Evolutionary conservation across 1,140 invertebrate genomes (phyloP).

Genomic region (Hermetia illucens): DNA sequence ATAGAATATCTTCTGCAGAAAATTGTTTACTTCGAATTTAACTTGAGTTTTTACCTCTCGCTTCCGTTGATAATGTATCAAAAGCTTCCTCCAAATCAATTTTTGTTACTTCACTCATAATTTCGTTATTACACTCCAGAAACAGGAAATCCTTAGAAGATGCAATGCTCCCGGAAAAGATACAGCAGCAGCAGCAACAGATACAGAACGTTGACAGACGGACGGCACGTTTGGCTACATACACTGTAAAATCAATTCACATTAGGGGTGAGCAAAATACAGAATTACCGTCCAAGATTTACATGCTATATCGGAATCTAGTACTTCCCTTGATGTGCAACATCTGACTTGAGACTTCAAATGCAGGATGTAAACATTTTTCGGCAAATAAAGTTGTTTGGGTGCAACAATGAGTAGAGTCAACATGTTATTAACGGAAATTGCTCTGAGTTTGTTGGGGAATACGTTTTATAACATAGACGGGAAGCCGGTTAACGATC

Average conservation of each 20-base stretch:
- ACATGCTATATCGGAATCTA: too few relatives aligned
- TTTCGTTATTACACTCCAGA: too few relatives aligned
- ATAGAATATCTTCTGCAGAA: neutral
- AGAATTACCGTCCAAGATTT: too few relatives aligned
- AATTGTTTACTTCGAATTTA: neutral
- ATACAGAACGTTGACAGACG: too few relatives aligned
- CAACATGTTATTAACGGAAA: neutral
- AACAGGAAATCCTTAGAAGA: too few relatives aligned
- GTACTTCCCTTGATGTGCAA: neutral
- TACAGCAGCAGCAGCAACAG: too few relatives aligned
- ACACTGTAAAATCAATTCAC: neutral
- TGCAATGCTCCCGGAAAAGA: too few relatives aligned
- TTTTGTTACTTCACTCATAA: neutral
- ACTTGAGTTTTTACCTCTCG: conserved; percentile 1
- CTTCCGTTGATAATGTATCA: neutral
- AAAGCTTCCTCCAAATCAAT: neutral
- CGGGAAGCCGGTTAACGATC: neutral
- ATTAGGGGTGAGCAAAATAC: neutral
- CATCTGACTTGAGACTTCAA: neutral
- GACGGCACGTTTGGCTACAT: too few relatives aligned
- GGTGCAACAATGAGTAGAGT: neutral
- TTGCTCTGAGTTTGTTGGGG: neutral
- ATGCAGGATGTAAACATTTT: neutral
- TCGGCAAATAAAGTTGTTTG: neutral
- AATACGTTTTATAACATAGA: neutral